Evolutionary conservation across 1,140 invertebrate species (phyloP).

Genomic region (Rhopalosiphum maidis): DNA sequence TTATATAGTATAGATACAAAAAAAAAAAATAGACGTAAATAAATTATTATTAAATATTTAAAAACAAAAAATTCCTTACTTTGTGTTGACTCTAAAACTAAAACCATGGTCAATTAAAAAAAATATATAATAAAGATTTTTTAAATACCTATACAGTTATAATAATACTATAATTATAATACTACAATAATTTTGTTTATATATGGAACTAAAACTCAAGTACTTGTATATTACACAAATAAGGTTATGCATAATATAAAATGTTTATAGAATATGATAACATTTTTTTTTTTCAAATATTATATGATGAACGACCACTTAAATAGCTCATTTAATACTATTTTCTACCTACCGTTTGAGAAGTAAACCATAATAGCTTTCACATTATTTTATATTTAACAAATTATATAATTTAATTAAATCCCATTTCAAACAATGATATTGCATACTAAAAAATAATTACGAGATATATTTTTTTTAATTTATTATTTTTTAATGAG

Average conservation of each 20-base stretch:
- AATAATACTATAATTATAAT: not conserved
- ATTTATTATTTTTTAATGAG: slow-evolving; percentile 19
- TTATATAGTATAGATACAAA: too few species aligned
- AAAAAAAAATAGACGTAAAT: too few species aligned
- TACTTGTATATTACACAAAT: not conserved
- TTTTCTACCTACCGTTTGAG: not conserved
- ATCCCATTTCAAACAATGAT: not conserved
- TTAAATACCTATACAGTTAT: not conserved
- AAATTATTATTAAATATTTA: not conserved
- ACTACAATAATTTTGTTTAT: not conserved
- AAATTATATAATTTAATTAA: not conserved
- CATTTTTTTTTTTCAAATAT: not conserved
- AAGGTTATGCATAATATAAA: not conserved
- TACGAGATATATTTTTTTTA: not conserved
- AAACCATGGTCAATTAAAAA: not conserved
- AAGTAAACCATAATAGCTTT: not conserved
- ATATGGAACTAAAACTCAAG: not conserved
- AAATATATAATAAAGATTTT: not conserved
- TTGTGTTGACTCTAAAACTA: not conserved
- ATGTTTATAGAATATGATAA: not conserved
- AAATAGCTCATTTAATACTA: not conserved
- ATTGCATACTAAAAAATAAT: not conserved
- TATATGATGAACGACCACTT: not conserved
- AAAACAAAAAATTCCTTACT: not conserved
- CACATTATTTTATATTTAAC: not conserved